Percentiles rank a stretch among this genome's conserved stretches.
phyloP scores from a whole-genome alignment of 2,113 vertebrate species.

The Leptobrachium ailaonicum region DNA sequence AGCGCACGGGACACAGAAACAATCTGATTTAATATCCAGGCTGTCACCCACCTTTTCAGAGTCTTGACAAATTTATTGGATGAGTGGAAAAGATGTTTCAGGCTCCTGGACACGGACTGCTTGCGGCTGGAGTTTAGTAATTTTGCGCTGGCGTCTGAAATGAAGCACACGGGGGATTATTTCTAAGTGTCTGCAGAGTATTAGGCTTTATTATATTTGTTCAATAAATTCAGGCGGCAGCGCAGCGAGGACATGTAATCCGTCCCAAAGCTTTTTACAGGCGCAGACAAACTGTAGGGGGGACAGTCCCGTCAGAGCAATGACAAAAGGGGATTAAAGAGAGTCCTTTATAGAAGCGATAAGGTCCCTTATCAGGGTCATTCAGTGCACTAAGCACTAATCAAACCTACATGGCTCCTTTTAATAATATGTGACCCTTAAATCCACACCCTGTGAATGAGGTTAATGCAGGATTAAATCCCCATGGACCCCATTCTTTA shows the following conservation, averaged over 20 bases:
- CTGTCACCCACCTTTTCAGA: conserved; percentile 82
- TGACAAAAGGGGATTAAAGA: conserved; percentile 17
- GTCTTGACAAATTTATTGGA: conserved; percentile 97
- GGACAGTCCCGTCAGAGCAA: neutral
- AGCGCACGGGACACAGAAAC: neutral
- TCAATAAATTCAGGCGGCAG: conserved; percentile 13
- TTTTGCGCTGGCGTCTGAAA: conserved; percentile 80
- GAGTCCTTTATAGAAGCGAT: conserved; percentile 3
- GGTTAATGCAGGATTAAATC: conserved; percentile 26
- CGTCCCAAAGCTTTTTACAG: conserved; percentile 5
- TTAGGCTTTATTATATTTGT: conserved; percentile 32
- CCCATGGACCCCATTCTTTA: conserved; percentile 3
- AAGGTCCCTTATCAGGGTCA: conserved; percentile 14
- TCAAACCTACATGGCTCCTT: conserved; percentile 20
- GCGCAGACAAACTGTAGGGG: neutral
- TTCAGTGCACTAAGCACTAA: conserved; percentile 13
- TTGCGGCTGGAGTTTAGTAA: conserved; percentile 89
- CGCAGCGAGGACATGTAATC: conserved; percentile 15
- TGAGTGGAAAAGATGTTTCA: conserved; percentile 97
- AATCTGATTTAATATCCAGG: neutral
- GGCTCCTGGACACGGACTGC: conserved; percentile 91
- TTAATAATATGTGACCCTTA: conserved; percentile 30
- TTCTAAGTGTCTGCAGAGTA: conserved; percentile 12
- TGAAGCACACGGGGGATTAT: conserved; percentile 47
- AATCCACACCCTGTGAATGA: conserved; percentile 3